Percentiles rank a stretch among this genome's conserved stretches.
Conservation (phyloP, 92 coral and sea anemone genomes). For the Porites cylindrica region DNA sequence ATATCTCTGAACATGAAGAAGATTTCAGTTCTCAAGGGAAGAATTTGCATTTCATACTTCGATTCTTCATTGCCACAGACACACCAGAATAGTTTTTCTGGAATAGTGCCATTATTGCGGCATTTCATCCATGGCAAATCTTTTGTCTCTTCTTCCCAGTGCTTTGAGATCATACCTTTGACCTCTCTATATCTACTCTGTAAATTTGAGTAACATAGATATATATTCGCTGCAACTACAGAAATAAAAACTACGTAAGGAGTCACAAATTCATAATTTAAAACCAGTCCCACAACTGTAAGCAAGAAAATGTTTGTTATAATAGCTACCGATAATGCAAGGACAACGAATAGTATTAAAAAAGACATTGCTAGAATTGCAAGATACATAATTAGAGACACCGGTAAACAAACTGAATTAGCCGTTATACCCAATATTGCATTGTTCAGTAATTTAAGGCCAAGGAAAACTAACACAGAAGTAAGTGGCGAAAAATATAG, state of each 20-base stretch:
- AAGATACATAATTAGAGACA: too few relatives aligned
- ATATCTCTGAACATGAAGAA: constrained; percentile 13
- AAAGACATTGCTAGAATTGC: too few relatives aligned
- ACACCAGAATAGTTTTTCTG: constrained; percentile 24
- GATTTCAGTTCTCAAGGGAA: constrained; percentile 4
- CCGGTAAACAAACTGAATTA: too few relatives aligned
- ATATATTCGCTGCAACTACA: background rate
- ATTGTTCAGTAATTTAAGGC: too few relatives aligned
- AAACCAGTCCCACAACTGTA: constrained; percentile 15
- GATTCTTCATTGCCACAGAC: constrained; percentile 18
- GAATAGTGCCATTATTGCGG: background rate
- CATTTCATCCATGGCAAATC: background rate
- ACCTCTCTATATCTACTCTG: constrained; percentile 5
- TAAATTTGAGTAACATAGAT: constrained; percentile 3
- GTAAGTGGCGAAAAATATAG: background rate
- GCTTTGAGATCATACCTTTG: background rate
- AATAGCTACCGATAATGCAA: background rate
- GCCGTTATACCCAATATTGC: too few relatives aligned
- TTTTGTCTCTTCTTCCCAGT: constrained; percentile 3
- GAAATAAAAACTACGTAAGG: background rate
- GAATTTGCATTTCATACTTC: background rate
- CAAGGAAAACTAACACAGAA: background rate
- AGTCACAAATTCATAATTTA: constrained; percentile 1
- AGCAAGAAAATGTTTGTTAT: background rate
- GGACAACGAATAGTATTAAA: too few relatives aligned